phyloP scores from a whole-genome alignment of 2,797 vertebrate genomes.

The Semotilus atromaculatus region DNA sequence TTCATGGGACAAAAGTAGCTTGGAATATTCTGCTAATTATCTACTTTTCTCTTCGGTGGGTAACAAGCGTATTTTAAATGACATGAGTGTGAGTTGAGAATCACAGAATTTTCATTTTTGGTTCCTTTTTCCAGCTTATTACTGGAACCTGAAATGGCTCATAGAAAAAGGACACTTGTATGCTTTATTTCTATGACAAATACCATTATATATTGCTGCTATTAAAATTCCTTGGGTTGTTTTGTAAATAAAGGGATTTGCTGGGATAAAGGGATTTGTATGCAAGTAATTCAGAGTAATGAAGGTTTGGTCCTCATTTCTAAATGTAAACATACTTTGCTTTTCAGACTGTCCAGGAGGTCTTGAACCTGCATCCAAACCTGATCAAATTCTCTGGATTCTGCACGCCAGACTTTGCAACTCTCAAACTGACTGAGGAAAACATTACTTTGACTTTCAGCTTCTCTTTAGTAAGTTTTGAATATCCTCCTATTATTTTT shows the following conservation, averaged over 20 bases:
- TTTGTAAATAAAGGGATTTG: slow-evolving; percentile 3
- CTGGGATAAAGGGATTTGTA: neutral
- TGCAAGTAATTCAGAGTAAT: neutral
- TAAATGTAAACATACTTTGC: neutral
- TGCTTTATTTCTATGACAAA: neutral
- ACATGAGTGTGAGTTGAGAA: too few species aligned
- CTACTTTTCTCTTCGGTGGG: neutral
- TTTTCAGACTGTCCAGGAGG: slow-evolving; percentile 70
- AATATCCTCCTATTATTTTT: neutral
- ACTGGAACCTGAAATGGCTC: neutral
- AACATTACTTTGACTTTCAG: slow-evolving; percentile 75
- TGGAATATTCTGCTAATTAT: neutral
- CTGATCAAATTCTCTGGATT: slow-evolving; percentile 72
- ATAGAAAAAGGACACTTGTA: neutral
- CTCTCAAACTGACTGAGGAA: slow-evolving; percentile 71
- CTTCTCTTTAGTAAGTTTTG: slow-evolving; percentile 79
- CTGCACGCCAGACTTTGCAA: slow-evolving; percentile 72
- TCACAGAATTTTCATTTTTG: neutral
- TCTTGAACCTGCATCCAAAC: slow-evolving; percentile 82
- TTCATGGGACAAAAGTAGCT: neutral
- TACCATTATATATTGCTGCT: neutral
- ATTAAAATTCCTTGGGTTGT: neutral
- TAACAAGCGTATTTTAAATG: neutral
- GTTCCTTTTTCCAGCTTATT: neutral
- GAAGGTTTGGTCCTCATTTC: slow-evolving; percentile 1